These are phyloP conservation scores for Acrobasis consociella DNA, from an alignment of 2,888 invertebrate species.

Conservation along the genomic window DNA sequence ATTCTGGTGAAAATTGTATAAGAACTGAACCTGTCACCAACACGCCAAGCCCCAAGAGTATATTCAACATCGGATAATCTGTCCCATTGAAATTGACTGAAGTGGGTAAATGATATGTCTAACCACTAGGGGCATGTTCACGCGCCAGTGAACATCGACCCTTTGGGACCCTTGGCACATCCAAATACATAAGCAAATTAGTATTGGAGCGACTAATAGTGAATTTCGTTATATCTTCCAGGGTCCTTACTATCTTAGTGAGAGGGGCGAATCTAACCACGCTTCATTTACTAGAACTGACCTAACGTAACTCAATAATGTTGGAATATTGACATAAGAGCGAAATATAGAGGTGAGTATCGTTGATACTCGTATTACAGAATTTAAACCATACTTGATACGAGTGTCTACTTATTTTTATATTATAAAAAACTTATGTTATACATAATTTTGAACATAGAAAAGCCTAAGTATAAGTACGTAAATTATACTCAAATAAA, in stretches of 20 bases:
- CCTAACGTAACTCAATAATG: slow-evolving; percentile 18
- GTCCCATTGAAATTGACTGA: slow-evolving; percentile 14
- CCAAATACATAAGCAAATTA: slow-evolving; percentile 16
- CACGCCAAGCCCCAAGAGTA: background rate
- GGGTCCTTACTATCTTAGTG: slow-evolving; percentile 6
- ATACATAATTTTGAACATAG: no score
- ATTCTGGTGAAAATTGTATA: no score
- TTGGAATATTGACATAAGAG: slow-evolving; percentile 1
- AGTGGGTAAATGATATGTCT: slow-evolving; percentile 21
- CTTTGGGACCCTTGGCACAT: slow-evolving; percentile 16
- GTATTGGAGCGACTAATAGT: slow-evolving; percentile 9
- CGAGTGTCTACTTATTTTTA: no score
- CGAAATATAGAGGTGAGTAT: background rate
- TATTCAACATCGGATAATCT: background rate
- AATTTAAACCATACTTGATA: no score
- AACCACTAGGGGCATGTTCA: background rate
- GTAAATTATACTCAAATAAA: no score
- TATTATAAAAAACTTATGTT: no score
- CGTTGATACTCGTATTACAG: background rate
- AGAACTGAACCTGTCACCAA: background rate
- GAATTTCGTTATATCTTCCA: slow-evolving; percentile 3
- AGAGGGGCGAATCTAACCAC: slow-evolving; percentile 4
- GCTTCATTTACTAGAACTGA: slow-evolving; percentile 9
- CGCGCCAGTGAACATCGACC: slow-evolving; percentile 14
- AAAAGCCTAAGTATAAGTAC: no score